Conservation (phyloP, 2,113 vertebrate genomes). For the Amphilophus citrinellus region DNA sequence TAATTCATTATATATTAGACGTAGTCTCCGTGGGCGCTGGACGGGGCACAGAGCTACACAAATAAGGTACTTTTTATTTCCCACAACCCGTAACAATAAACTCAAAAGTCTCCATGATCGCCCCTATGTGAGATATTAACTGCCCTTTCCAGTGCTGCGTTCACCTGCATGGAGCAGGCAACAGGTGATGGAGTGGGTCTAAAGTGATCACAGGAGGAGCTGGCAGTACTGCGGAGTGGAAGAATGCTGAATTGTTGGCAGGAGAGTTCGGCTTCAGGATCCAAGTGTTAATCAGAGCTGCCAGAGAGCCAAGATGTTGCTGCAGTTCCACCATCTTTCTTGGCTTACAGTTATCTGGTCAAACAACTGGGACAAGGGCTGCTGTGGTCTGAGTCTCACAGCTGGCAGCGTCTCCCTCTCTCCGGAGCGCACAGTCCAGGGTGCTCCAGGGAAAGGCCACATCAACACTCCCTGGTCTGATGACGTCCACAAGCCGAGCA, state of each 20-base stretch:
- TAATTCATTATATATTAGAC: too few relatives aligned
- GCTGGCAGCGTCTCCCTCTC: slow-evolving; percentile 51
- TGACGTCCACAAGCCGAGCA: slow-evolving; percentile 70
- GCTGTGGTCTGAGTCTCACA: slow-evolving; percentile 39
- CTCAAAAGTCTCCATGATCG: neutral
- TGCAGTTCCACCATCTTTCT: slow-evolving; percentile 33
- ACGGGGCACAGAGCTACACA: neutral
- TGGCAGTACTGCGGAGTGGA: slow-evolving; percentile 8
- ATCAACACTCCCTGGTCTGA: slow-evolving; percentile 55
- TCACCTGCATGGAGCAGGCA: slow-evolving; percentile 41
- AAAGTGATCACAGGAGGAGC: slow-evolving; percentile 11
- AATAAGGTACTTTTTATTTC: neutral
- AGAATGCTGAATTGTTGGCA: slow-evolving; percentile 52
- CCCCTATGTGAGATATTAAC: neutral
- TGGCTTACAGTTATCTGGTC: slow-evolving; percentile 48
- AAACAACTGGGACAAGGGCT: slow-evolving; percentile 51
- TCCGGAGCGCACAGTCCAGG: slow-evolving; percentile 35
- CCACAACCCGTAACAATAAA: neutral
- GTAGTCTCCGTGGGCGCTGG: too few relatives aligned
- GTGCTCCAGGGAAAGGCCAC: slow-evolving; percentile 61
- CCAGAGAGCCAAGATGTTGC: slow-evolving; percentile 40
- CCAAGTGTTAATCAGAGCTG: slow-evolving; percentile 41
- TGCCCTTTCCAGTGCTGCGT: neutral
- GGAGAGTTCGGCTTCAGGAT: neutral
- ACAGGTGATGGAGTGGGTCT: slow-evolving; percentile 44